phyloP scores from a whole-genome alignment of 2,113 vertebrate genomes.

The Pelusios castaneus region DNA sequence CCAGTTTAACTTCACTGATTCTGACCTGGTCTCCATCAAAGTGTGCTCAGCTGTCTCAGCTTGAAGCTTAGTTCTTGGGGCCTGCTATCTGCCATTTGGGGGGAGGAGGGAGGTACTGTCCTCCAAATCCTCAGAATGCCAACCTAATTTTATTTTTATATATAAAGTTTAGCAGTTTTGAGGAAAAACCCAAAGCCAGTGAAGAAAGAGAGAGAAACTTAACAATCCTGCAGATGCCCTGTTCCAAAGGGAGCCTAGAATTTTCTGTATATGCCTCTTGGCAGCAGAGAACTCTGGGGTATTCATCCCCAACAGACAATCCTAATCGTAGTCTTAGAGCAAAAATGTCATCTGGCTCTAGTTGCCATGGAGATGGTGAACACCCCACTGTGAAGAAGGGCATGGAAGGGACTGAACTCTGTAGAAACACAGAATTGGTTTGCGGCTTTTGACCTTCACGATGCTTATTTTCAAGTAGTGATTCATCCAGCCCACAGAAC shows the following conservation, averaged over 20 bases:
- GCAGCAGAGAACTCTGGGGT: neutral
- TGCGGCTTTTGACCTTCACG: accelerated
- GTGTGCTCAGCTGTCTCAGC: neutral
- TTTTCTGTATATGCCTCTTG: neutral
- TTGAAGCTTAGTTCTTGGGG: neutral
- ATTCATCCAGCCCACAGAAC: neutral
- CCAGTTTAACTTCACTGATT: neutral
- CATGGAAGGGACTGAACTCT: neutral
- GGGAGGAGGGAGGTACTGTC: neutral
- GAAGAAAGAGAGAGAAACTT: neutral
- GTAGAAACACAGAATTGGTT: neutral
- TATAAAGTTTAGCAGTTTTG: neutral
- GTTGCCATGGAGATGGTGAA: neutral
- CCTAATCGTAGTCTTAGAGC: neutral
- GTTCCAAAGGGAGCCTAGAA: neutral
- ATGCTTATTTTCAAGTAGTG: neutral
- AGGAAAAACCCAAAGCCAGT: neutral
- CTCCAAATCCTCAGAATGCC: neutral
- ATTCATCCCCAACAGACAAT: accelerated
- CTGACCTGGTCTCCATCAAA: neutral
- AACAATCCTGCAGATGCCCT: neutral
- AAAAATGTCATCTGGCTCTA: neutral
- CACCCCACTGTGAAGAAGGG: neutral
- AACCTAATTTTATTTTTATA: neutral
- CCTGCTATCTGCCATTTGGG: neutral